Conservation (phyloP, 2,113 vertebrate species). For the Hyperopisus bebe region DNA sequence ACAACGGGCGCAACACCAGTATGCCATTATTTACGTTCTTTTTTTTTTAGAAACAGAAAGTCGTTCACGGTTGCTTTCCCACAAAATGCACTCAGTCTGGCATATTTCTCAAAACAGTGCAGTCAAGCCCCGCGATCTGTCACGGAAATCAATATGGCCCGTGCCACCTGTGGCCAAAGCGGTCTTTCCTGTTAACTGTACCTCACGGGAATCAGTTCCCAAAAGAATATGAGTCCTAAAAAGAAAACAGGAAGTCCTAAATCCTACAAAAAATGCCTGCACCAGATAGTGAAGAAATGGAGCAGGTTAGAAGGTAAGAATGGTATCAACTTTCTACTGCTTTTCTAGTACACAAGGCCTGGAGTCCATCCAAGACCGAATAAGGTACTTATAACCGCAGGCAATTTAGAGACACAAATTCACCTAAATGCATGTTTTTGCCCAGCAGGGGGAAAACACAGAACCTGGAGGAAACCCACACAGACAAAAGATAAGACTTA, state of each 20-base stretch:
- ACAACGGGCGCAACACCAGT: not conserved
- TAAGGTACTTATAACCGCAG: not conserved
- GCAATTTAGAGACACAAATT: not conserved
- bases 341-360: not conserved
- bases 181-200: not conserved
- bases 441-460: not conserved
- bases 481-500: not conserved
- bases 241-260: not conserved
- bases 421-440: not conserved
- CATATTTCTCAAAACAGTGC: constrained; percentile 2
- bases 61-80: not conserved
- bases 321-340: not conserved
- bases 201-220: not conserved
- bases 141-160: not conserved
- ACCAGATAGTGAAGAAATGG: not conserved
- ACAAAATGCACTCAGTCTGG: not conserved
- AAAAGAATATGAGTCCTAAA: not conserved
- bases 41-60: not conserved
- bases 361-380: not conserved
- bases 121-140: not conserved
- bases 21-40: not conserved
- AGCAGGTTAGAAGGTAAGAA: not conserved
- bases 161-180: not conserved
- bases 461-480: not conserved
- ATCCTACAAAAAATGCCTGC: not conserved